A percentile compares a stretch with the other conserved stretches of the same genome.
Evolutionary conservation across 2,797 vertebrate genomes (phyloP).

Genomic region (Tenualosa ilisha): DNA sequence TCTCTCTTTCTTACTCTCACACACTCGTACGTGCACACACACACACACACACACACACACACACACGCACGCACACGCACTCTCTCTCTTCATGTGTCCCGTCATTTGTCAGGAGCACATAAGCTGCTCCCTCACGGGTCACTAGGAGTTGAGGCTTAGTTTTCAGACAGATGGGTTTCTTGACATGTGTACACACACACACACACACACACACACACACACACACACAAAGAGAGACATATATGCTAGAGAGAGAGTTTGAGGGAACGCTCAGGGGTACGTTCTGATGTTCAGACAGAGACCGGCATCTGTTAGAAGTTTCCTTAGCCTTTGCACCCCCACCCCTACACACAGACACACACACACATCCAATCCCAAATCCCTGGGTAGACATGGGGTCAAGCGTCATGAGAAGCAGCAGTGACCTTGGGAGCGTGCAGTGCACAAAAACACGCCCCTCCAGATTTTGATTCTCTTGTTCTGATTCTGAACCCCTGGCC

Average conservation of each 20-base stretch:
- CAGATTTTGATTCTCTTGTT: constrained; percentile 36
- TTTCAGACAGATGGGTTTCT: constrained; percentile 62
- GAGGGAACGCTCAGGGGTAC: constrained; percentile 9
- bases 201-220: not conserved
- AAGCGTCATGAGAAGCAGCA: constrained; percentile 31
- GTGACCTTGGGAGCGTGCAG: constrained; percentile 25
- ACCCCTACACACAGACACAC: not conserved
- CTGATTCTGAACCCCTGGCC: constrained; percentile 17
- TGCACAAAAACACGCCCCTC: constrained; percentile 31
- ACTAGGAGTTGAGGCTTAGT: constrained; percentile 62
- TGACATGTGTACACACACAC: constrained; percentile 33
- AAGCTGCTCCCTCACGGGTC: constrained; percentile 55
- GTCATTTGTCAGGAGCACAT: constrained; percentile 56
- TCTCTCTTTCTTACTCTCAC: not conserved
- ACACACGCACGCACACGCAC: constrained; percentile 30
- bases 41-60: constrained; percentile 25
- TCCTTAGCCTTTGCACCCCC: constrained; percentile 23
- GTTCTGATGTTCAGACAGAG: constrained; percentile 44
- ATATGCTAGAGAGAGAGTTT: not conserved
- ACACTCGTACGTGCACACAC: not conserved
- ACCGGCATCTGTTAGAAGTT: constrained; percentile 38
- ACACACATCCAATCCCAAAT: constrained; percentile 25
- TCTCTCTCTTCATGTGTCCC: constrained; percentile 43
- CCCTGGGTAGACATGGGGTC: constrained; percentile 41
- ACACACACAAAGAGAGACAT: not conserved